phyloP scores from a whole-genome alignment of 1,140 invertebrate species.

The Macrotrachela quadricornifera region DNA sequence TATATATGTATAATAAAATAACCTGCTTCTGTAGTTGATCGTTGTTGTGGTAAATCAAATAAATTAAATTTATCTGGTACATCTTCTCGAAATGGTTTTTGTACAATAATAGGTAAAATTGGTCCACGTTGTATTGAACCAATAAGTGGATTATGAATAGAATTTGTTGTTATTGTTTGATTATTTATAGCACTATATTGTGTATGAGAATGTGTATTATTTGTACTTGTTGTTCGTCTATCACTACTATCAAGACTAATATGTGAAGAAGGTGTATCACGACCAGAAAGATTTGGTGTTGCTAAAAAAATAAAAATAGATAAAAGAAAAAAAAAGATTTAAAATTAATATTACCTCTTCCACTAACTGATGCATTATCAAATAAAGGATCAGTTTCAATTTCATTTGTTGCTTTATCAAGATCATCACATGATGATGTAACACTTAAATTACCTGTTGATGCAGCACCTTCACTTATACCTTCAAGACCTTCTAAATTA shows the following conservation, averaged over 20 bases:
- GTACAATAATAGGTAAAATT: conserved; percentile 37
- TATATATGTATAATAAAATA: no score
- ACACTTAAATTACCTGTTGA: no score
- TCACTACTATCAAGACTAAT: conserved; percentile 10
- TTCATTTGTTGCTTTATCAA: no score
- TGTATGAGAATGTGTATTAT: no score
- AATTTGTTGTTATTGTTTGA: neutral
- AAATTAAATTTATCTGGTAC: conserved; percentile 97
- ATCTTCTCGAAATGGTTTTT: conserved; percentile 48
- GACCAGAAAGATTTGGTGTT: conserved; percentile 63
- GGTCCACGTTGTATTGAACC: conserved; percentile 29
- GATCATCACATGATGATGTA: no score
- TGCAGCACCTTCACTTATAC: no score
- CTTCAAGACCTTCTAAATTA: no score
- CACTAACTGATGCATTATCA: no score
- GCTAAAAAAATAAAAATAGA: no score
- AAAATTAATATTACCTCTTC: no score
- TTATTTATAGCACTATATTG: neutral
- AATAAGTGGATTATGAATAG: conserved; percentile 25
- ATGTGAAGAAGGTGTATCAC: conserved; percentile 78
- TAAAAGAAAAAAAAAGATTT: no score
- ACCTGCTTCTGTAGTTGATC: conserved; percentile 11
- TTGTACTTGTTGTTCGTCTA: conserved; percentile 2
- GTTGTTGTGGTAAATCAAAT: conserved; percentile 52
- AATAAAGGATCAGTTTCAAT: no score